A percentile compares a stretch with the other conserved stretches of the same genome.
phyloP scores from a whole-genome alignment of 2,888 invertebrate species.

The Morpho helenor region DNA sequence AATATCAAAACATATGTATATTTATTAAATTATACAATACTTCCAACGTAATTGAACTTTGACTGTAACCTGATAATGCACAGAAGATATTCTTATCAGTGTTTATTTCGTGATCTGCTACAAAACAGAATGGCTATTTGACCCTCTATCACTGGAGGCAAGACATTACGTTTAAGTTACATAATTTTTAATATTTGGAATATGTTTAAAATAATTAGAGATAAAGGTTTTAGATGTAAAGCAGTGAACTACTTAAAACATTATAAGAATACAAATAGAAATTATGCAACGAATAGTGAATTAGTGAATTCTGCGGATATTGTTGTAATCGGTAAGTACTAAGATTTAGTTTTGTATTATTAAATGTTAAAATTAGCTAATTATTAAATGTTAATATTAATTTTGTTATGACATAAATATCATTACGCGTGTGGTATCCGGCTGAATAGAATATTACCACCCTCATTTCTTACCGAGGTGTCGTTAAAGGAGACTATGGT shows the following conservation, averaged over 20 bases:
- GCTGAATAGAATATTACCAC: too few relatives aligned
- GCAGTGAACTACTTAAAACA: slow-evolving; percentile 46
- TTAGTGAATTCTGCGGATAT: slow-evolving; percentile 83
- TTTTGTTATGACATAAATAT: too few relatives aligned
- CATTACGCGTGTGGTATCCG: too few relatives aligned
- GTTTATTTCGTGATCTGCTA: slow-evolving; percentile 16
- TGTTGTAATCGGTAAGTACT: slow-evolving; percentile 84
- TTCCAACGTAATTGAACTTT: slow-evolving; percentile 16
- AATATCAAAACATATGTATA: background rate
- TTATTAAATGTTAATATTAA: too few relatives aligned
- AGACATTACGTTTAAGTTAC: slow-evolving; percentile 8
- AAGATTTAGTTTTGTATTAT: background rate
- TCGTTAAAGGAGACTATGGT: too few relatives aligned
- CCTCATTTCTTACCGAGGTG: too few relatives aligned
- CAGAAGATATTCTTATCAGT: slow-evolving; percentile 18
- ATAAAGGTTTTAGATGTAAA: slow-evolving; percentile 42
- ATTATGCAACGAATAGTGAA: slow-evolving; percentile 44
- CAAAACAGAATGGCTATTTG: slow-evolving; percentile 11
- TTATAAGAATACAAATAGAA: slow-evolving; percentile 38
- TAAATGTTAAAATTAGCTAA: too few relatives aligned
- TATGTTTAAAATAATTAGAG: slow-evolving; percentile 62
- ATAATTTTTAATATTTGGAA: slow-evolving; percentile 19
- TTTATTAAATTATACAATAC: slow-evolving; percentile 5
- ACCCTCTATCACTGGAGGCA: slow-evolving; percentile 8
- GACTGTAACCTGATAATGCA: slow-evolving; percentile 16